These are phyloP conservation scores for Gymnoscopelus microlampas DNA, from an alignment of 2,797 vertebrate genomes.

Conservation along the genomic window DNA sequence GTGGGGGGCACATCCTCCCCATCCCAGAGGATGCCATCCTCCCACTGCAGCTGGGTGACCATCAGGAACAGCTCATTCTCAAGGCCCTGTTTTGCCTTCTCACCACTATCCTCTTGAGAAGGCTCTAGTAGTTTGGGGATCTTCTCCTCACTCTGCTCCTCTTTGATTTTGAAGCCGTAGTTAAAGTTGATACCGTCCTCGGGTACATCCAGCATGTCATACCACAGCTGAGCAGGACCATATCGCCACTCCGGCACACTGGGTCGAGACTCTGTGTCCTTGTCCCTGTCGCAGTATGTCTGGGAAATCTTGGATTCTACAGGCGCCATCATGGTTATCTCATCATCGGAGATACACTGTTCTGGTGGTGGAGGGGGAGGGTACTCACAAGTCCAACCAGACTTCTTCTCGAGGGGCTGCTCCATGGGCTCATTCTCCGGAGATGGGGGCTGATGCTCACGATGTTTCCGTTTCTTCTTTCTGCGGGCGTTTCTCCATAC, in stretches of 20 bases:
- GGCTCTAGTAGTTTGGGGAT: conserved; percentile 36
- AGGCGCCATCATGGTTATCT: conserved; percentile 99
- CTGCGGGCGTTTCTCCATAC: conserved; percentile 97
- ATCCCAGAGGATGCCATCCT: conserved; percentile 99
- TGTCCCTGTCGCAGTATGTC: conserved; percentile 89
- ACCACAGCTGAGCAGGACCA: conserved; percentile 97
- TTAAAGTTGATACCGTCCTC: conserved; percentile 93
- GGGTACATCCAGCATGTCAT: conserved; percentile 94
- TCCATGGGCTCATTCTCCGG: conserved; percentile 87
- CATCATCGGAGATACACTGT: conserved; percentile 98
- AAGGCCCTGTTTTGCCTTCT: conserved; percentile 73
- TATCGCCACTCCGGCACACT: conserved; percentile 97
- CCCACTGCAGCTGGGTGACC: conserved; percentile 98
- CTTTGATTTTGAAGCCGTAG: conserved; percentile 93
- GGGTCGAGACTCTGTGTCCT: conserved; percentile 92
- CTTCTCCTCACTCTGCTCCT: conserved; percentile 63
- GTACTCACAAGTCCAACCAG: conserved; percentile 92
- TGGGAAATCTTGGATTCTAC: conserved; percentile 95
- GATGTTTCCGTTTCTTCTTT: conserved; percentile 95
- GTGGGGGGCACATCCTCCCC: conserved; percentile 87
- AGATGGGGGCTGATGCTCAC: conserved; percentile 85
- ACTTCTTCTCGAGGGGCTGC: conserved; percentile 84
- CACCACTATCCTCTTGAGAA: conserved; percentile 34
- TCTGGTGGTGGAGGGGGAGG: conserved; percentile 92
- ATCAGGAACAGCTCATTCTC: conserved; percentile 97